Percentiles rank a stretch among this genome's conserved stretches.
Evolutionary conservation across 2,888 invertebrate genomes (phyloP).

Genomic region (Coelogynopora nodosa): DNA sequence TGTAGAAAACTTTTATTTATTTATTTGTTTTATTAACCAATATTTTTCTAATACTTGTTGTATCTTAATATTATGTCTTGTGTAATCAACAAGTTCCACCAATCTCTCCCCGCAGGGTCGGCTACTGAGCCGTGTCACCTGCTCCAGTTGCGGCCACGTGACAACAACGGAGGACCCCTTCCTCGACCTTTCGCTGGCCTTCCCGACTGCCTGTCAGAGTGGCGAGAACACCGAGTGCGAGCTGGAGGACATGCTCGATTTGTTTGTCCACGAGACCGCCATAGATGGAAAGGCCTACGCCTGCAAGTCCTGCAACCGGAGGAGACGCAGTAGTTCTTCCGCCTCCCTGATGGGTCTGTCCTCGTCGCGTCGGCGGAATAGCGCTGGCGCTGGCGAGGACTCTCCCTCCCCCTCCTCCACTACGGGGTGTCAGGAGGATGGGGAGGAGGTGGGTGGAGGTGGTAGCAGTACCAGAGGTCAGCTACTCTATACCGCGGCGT

Average conservation of each 20-base stretch:
- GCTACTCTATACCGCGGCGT: constrained; percentile 39
- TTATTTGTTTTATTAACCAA: too few relatives aligned
- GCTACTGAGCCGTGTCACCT: constrained; percentile 46
- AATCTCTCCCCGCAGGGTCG: background rate
- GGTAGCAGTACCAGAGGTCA: too few relatives aligned
- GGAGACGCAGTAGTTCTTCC: background rate
- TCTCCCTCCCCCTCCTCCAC: background rate
- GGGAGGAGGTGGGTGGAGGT: background rate
- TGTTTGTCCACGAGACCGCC: constrained; percentile 35
- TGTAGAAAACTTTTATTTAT: too few relatives aligned
- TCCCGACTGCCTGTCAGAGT: constrained; percentile 56
- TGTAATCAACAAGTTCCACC: background rate
- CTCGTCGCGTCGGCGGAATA: background rate
- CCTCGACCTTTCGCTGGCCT: constrained; percentile 59
- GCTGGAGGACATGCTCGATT: constrained; percentile 29
- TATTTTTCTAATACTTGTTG: too few relatives aligned
- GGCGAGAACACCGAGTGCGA: constrained; percentile 40
- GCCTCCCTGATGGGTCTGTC: too few relatives aligned
- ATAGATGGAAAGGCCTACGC: constrained; percentile 54
- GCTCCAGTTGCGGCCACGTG: constrained; percentile 53
- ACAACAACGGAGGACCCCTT: constrained; percentile 56
- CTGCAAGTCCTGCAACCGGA: constrained; percentile 56
- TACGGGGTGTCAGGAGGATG: background rate
- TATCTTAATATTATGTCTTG: too few relatives aligned
- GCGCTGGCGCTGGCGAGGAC: background rate